Evolutionary conservation across 2,797 vertebrate genomes (phyloP).

Genomic region (Champsocephalus gunnari): DNA sequence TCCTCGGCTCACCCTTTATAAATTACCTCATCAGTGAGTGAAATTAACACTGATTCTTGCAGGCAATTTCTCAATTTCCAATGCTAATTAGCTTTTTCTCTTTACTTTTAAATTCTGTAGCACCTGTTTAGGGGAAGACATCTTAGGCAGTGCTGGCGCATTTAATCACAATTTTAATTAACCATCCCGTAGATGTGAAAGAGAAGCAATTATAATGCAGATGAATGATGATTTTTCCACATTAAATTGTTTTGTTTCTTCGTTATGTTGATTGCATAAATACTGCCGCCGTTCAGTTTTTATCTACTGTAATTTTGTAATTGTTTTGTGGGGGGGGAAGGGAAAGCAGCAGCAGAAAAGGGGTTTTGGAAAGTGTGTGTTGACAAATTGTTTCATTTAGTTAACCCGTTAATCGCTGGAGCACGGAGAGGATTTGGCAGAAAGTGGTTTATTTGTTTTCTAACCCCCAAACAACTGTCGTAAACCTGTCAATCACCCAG

Average conservation of each 20-base stretch:
- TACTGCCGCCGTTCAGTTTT: conserved; percentile 96
- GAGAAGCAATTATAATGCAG: conserved; percentile 99
- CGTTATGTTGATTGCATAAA: conserved; percentile 99
- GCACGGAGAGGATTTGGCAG: conserved; percentile 61
- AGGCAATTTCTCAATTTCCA: conserved; percentile 99
- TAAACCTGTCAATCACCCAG: conserved; percentile 33
- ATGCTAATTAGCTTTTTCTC: conserved; percentile 99
- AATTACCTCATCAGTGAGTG: conserved; percentile 99
- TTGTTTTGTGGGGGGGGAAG: conserved; percentile 88
- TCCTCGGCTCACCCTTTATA: conserved; percentile 94
- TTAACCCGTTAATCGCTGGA: conserved; percentile 90
- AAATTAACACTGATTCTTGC: conserved; percentile 99
- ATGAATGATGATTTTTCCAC: conserved; percentile 99
- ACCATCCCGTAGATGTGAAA: conserved; percentile 99
- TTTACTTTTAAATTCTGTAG: conserved; percentile 99
- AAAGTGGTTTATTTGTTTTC: conserved; percentile 28
- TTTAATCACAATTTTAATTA: conserved; percentile 99
- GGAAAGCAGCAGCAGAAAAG: conserved; percentile 18
- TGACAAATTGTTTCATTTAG: conserved; percentile 95
- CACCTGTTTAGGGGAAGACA: conserved; percentile 99
- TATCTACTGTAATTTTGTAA: conserved; percentile 99
- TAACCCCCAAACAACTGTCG: conserved; percentile 24
- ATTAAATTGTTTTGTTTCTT: conserved; percentile 99
- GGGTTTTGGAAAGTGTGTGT: conserved; percentile 90
- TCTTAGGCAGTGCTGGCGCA: conserved; percentile 97